phyloP scores from a whole-genome alignment of 2,888 invertebrate species.

The Silvanus unidentatus region DNA sequence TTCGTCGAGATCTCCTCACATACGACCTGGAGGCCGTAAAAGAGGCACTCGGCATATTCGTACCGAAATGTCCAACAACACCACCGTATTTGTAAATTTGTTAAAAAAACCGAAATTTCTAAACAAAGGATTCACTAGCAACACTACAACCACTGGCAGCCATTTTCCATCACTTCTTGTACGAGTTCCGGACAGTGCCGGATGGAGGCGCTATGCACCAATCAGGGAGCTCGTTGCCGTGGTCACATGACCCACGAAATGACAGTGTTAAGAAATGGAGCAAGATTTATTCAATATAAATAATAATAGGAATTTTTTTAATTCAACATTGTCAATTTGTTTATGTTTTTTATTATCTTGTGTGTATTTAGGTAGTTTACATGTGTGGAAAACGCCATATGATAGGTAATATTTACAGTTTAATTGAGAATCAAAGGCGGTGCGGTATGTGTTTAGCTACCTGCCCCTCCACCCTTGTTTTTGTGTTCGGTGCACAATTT shows the following conservation, averaged over 20 bases:
- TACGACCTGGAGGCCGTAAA: slow-evolving; percentile 89
- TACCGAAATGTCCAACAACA: slow-evolving; percentile 37
- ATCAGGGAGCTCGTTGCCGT: slow-evolving; percentile 18
- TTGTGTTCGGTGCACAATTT: too few relatives aligned
- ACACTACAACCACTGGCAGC: slow-evolving; percentile 64
- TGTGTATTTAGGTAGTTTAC: slow-evolving; percentile 79
- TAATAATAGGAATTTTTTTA: slow-evolving; percentile 36
- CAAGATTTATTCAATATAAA: slow-evolving; percentile 31
- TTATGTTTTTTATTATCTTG: slow-evolving; percentile 69
- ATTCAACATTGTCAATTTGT: slow-evolving; percentile 34
- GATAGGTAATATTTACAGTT: slow-evolving; percentile 61
- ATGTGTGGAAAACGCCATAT: slow-evolving; percentile 75
- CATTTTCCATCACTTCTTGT: slow-evolving; percentile 57
- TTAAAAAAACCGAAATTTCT: slow-evolving; percentile 46
- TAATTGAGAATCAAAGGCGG: too few relatives aligned
- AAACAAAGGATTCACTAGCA: slow-evolving; percentile 78
- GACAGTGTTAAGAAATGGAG: slow-evolving; percentile 27
- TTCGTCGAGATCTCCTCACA: slow-evolving; percentile 85
- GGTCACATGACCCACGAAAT: slow-evolving; percentile 19
- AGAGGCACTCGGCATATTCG: slow-evolving; percentile 91
- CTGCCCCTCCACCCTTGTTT: too few relatives aligned
- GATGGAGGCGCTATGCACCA: slow-evolving; percentile 14
- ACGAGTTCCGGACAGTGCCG: slow-evolving; percentile 20
- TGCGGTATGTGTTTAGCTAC: too few relatives aligned
- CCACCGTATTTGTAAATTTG: slow-evolving; percentile 1